Evolutionary conservation across 2,888 invertebrate species (phyloP), one percentile per base, ranked within the genome.

Genomic region (Drosophila paramelanica): DNA sequence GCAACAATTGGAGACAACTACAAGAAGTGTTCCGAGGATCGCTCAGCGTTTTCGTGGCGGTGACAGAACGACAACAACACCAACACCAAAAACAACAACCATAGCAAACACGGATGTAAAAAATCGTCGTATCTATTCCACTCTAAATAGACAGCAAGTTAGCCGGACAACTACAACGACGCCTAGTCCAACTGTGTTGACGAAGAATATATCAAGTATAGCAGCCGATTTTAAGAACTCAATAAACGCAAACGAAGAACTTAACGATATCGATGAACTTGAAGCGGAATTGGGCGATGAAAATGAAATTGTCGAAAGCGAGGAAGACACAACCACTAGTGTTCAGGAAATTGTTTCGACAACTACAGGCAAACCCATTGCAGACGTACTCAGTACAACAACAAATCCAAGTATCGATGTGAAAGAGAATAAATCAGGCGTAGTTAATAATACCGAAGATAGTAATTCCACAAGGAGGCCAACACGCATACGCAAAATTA

Each of bases 241-340:
- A 6, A 17, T 11, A 20, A 3, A 14, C 33, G 6, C 45, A 25
- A 41, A 6, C 36, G 45, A 33, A 14, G 55, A 51, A 6, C 23
- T n/a, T 7, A 58, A 64, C 0, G 53, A 57, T 1, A 7, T 6
- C 2, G 50, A 52, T 17, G 77, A 74, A 8, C 52, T 79, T 11
- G 43, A 70, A n/a, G 79, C 76, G 2, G 60, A 67, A 13, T 50
- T 76, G 11, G 69, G 41, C 14, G 57, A 78, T 42, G 59, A 71
- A 36, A 64, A 64, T 49, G 67, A 79, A 10, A 20, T 20, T 14
- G 5, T 3, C 2, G 31, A 57, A 3, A 33, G n/a, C 20, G 6
- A 17, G 5, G 41, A 20, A 13, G 5, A 43, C 3, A 42, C n/a
- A 25, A 7, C 11, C 27, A 14, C 43, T 5, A n/a, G 2, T 23